These are phyloP conservation scores for Morelia viridis DNA, from an alignment of 2,797 vertebrate species.

Conservation along the genomic window DNA sequence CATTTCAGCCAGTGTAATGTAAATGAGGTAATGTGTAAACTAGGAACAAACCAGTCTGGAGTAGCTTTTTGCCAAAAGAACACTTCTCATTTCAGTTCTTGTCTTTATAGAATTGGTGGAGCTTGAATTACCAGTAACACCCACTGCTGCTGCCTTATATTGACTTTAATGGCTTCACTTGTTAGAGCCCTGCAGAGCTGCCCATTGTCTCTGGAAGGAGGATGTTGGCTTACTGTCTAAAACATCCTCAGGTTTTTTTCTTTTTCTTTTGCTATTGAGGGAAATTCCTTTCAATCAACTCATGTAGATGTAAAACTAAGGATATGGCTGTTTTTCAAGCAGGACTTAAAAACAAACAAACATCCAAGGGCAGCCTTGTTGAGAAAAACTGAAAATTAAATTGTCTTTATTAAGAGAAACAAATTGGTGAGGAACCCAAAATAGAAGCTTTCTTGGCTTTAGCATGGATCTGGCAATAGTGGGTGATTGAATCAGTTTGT, in stretches of 20 bases:
- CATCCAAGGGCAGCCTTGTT: constrained; percentile 22
- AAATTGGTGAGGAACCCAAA: background rate
- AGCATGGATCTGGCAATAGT: constrained; percentile 19
- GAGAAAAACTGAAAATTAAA: constrained; percentile 10
- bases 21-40: constrained; percentile 57
- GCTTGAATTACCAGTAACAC: constrained; percentile 40
- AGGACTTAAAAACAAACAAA: constrained; percentile 1
- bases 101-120: constrained; percentile 39
- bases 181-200: constrained; percentile 33
- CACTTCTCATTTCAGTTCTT: constrained; percentile 20
- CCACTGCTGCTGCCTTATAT: constrained; percentile 57
- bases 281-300: constrained; percentile 26
- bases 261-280: background rate
- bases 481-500: constrained; percentile 27
- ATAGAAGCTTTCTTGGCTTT: background rate
- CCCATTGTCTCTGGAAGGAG: constrained; percentile 59
- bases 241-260: constrained; percentile 9
- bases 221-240: constrained; percentile 42
- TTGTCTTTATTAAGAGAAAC: constrained; percentile 1
- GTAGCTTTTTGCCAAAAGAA: constrained; percentile 31
- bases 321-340: constrained; percentile 25
- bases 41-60: constrained; percentile 49
- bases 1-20: constrained; percentile 46
- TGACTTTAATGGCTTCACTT: constrained; percentile 32
- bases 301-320: constrained; percentile 24